Evolutionary conservation across 1,140 invertebrate species (phyloP).

Genomic region (Penaeus chinensis): DNA sequence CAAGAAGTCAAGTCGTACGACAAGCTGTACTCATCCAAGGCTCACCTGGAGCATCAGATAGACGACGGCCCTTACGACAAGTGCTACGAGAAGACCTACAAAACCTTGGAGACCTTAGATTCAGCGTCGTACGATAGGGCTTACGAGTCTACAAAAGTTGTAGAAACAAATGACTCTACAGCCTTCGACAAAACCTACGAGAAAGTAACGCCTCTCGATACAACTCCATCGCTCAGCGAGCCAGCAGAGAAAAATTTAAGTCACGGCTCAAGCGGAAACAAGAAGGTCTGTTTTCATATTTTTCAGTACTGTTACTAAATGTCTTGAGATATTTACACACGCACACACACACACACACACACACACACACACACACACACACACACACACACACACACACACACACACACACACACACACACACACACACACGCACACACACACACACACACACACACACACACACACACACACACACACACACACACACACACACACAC

Average conservation of each 20-base stretch:
- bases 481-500: neutral
- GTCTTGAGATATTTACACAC: too few relatives aligned
- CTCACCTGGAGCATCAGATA: slow-evolving; percentile 17
- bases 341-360: too few relatives aligned
- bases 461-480: too few relatives aligned
- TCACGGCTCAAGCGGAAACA: too few relatives aligned
- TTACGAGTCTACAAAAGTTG: slow-evolving; percentile 40
- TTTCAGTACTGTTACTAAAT: too few relatives aligned
- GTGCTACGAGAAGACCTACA: slow-evolving; percentile 52
- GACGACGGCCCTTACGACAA: slow-evolving; percentile 41
- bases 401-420: neutral
- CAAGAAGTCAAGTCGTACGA: neutral
- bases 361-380: too few relatives aligned
- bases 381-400: too few relatives aligned
- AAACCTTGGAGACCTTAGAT: slow-evolving; percentile 47
- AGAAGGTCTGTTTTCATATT: too few relatives aligned
- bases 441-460: neutral
- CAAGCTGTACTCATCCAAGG: slow-evolving; percentile 32
- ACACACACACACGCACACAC: neutral
- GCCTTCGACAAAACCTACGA: slow-evolving; percentile 36
- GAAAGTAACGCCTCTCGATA: slow-evolving; percentile 13
- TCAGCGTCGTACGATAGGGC: slow-evolving; percentile 44
- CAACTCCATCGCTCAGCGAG: slow-evolving; percentile 17
- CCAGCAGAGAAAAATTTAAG: slow-evolving; percentile 17
- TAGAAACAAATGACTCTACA: slow-evolving; percentile 45